Evolutionary conservation across 2,888 invertebrate species (phyloP).

Genomic region (Parascotia fuliginaria): DNA sequence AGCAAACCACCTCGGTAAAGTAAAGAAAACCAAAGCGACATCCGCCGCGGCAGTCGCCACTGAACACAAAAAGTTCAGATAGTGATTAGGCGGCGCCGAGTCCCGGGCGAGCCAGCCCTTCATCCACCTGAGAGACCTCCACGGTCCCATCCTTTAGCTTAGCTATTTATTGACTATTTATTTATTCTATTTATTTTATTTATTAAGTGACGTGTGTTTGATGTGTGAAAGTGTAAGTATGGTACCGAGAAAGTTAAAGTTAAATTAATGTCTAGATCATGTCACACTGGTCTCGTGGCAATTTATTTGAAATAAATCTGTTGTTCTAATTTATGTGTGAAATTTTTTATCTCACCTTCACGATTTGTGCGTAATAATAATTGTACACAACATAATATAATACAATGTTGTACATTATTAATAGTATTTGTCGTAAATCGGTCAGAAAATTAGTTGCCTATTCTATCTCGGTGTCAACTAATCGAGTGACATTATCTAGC

Average conservation of each 20-base stretch:
- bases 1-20: conserved; percentile 78
- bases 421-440: conserved; percentile 50
- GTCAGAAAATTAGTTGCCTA: conserved; percentile 79
- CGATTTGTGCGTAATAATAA: conserved; percentile 73
- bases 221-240: conserved; percentile 83
- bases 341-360: conserved; percentile 77
- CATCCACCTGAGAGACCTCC: conserved; percentile 79
- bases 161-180: conserved; percentile 86
- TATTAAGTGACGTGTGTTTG: conserved; percentile 85
- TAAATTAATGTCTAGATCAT: conserved; percentile 87
- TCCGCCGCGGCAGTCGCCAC: conserved; percentile 75
- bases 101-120: conserved; percentile 66
- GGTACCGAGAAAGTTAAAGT: conserved; percentile 78
- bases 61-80: conserved; percentile 86
- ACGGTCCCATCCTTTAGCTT: conserved; percentile 82
- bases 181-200: conserved; percentile 87
- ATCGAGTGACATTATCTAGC: conserved; percentile 84
- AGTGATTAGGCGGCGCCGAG: conserved; percentile 69
- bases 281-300: conserved; percentile 86
- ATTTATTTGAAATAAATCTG: conserved; percentile 85
- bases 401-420: conserved; percentile 37
- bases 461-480: conserved; percentile 62
- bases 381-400: conserved; percentile 42
- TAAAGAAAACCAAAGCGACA: conserved; percentile 84
- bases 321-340: conserved; percentile 81